Percentiles rank a stretch among this genome's conserved stretches.
These are phyloP conservation scores for Alentia gelatinosa DNA, from an alignment of 2,888 invertebrate species.

Conservation along the genomic window DNA sequence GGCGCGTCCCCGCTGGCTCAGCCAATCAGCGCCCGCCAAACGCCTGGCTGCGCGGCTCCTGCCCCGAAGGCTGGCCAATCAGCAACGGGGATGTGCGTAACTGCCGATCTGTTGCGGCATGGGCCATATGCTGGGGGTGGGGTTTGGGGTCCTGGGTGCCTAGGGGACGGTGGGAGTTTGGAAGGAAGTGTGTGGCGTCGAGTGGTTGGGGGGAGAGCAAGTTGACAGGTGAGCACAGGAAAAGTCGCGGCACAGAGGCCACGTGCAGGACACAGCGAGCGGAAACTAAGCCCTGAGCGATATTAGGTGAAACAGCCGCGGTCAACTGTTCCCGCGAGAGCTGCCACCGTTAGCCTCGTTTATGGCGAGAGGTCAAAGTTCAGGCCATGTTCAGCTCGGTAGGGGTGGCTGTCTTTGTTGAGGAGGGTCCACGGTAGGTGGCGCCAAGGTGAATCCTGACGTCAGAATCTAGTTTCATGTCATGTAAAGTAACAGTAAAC, in stretches of 20 bases:
- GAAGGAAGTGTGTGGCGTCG: too few relatives aligned
- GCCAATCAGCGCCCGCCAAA: slow-evolving; percentile 17
- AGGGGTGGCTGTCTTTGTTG: background rate
- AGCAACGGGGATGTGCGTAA: background rate
- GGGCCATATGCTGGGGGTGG: background rate
- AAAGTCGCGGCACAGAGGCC: background rate
- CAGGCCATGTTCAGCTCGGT: background rate
- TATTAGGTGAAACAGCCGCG: background rate
- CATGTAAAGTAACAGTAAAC: too few relatives aligned
- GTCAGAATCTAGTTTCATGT: too few relatives aligned
- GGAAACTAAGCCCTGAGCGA: background rate
- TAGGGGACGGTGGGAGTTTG: background rate
- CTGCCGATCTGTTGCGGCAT: background rate
- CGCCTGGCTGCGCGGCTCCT: background rate
- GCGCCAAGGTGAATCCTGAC: background rate
- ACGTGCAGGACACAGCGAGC: background rate
- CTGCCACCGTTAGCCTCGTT: background rate
- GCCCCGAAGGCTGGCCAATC: slow-evolving; percentile 33
- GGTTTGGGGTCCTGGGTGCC: background rate
- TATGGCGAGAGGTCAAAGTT: background rate
- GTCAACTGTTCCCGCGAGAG: background rate
- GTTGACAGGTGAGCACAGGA: background rate
- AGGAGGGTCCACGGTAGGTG: background rate
- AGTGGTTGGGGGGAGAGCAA: background rate
- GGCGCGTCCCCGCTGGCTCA: background rate